Base-by-base conservation (phyloP, 2,113 vertebrate species). In the Tyto alba region DNA sequence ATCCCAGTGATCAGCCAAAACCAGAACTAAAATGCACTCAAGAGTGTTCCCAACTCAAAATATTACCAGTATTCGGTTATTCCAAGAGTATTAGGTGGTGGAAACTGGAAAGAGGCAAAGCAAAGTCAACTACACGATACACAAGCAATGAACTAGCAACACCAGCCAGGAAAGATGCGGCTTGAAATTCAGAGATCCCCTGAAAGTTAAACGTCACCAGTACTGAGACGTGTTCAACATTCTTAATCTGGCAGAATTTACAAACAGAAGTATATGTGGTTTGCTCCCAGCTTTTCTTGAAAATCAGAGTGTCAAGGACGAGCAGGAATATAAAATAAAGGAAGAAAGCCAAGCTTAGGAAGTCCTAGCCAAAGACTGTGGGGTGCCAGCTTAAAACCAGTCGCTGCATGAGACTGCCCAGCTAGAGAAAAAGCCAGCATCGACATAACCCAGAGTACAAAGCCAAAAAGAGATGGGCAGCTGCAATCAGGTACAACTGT, bases 301-400 rank as follows among this genome's bases (percentile, higher is more conserved):
- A 67, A 62, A 62, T 10, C n/a, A 0, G 1, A 64, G 52, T 1
- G 66, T 22, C 20, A 18, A 20, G 62, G 62, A 47, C 20, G 75
- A 90, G 47, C 74, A 45, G 56, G 66, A 69, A 75, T 20, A 27
- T 2, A 6, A 69, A 78, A 45, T 8, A 22, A 41, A 64, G 27
- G 52, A 32, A 72, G 60, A 47, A 69, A 11, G 6, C 19, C 3
- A 40, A 36, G 3, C 23, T 7, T 12, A 5, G 80, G 64, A 59
- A 60, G 32, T 7, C 10, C 13, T 0, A 8, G 57, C 38, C 73
- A 52, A 71, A 47, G 63, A 9, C 0, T 2, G 3, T 0, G 47
- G 2, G 48, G 43, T 27, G 23, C 23, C 45, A 64, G 78, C 45
- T 82, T 26, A 13, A 26, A 21, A 23, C 6, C 21, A 38, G 75